These are phyloP conservation scores for Dioctria rufipes DNA, from an alignment of 2,888 invertebrate genomes.

Conservation along the genomic window DNA sequence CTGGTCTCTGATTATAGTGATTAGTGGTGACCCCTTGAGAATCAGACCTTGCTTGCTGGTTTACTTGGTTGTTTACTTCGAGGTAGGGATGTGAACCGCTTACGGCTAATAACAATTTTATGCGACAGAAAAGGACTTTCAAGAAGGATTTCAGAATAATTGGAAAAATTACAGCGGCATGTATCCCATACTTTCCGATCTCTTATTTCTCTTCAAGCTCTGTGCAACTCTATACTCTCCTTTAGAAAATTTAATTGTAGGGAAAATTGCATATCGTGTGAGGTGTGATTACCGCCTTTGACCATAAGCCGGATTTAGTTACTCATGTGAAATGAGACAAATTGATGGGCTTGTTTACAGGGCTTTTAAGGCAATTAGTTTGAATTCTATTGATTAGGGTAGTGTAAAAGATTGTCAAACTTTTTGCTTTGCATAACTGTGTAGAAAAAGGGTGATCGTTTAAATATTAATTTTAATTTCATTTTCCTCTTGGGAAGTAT, in stretches of 20 bases:
- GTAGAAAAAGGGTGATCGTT: no score
- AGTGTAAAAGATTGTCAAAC: no score
- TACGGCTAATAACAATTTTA: constrained; percentile 23
- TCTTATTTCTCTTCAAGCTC: constrained; percentile 18
- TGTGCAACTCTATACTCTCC: constrained; percentile 2
- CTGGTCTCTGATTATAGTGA: constrained; percentile 53
- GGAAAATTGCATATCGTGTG: constrained; percentile 31
- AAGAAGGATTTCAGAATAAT: constrained; percentile 18
- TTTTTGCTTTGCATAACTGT: no score
- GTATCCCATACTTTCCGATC: constrained; percentile 16
- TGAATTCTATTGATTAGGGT: no score
- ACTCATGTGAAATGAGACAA: constrained; percentile 52
- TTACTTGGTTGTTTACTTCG: background rate
- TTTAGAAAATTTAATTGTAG: constrained; percentile 20
- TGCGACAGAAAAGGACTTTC: constrained; percentile 20
- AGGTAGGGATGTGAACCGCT: constrained; percentile 15
- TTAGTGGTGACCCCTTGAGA: constrained; percentile 53
- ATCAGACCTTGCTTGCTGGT: constrained; percentile 8
- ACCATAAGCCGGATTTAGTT: constrained; percentile 57
- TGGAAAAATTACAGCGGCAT: constrained; percentile 3
- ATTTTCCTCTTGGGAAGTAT: no score
- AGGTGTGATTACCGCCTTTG: constrained; percentile 39
- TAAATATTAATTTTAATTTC: no score
- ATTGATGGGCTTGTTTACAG: background rate
- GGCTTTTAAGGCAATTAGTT: no score